phyloP scores from a whole-genome alignment of 2,797 vertebrate genomes.

The Rachycentron canadum region DNA sequence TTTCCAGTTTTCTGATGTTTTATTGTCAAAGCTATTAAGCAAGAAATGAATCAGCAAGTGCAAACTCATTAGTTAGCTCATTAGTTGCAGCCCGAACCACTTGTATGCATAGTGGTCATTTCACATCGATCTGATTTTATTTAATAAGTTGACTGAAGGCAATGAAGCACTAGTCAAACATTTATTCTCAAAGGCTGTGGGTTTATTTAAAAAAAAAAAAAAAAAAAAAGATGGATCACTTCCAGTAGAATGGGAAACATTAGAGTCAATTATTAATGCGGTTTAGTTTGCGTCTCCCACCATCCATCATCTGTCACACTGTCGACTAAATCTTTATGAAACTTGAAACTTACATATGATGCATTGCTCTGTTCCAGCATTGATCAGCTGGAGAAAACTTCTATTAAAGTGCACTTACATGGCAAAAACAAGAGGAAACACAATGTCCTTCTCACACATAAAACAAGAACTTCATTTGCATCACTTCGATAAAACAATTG shows the following conservation, averaged over 20 bases:
- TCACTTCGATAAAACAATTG: not conserved
- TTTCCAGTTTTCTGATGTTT: too few relatives aligned
- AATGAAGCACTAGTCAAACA: not conserved
- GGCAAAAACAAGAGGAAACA: too few relatives aligned
- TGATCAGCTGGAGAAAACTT: constrained; percentile 2
- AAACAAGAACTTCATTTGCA: too few relatives aligned
- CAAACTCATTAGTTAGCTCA: not conserved
- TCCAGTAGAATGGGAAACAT: not conserved
- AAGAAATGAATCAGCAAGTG: not conserved
- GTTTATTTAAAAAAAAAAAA: not conserved
- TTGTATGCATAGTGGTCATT: not conserved
- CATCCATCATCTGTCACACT: constrained; percentile 27
- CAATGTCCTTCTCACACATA: too few relatives aligned
- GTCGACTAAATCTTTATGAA: constrained; percentile 41
- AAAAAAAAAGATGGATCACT: not conserved
- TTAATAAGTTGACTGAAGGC: not conserved
- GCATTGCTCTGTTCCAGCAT: constrained; percentile 8
- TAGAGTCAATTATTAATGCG: constrained; percentile 23
- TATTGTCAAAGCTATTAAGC: not conserved
- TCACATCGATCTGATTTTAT: not conserved
- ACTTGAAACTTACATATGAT: constrained; percentile 25
- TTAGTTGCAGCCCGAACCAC: not conserved
- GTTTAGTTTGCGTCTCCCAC: constrained; percentile 10
- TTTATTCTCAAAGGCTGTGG: not conserved
- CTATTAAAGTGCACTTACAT: too few relatives aligned